Evolutionary conservation across 2,113 vertebrate species (phyloP).

Genomic region (Osmerus mordax): DNA sequence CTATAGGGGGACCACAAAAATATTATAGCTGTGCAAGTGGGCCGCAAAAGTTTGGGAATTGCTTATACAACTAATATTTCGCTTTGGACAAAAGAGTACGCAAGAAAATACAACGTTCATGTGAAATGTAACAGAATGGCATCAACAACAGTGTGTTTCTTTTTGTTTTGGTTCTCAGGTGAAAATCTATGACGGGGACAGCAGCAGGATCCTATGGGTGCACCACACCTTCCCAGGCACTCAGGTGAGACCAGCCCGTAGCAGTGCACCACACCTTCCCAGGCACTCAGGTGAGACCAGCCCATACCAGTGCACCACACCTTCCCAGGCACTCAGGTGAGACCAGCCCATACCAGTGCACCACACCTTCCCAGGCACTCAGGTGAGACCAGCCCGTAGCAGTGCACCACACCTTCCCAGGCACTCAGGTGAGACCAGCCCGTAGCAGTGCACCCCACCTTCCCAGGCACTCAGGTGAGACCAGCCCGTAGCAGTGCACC

Average conservation of each 20-base stretch:
- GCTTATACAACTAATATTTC: background rate
- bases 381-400: background rate
- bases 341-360: background rate
- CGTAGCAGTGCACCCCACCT: too few species aligned
- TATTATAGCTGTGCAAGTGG: too few species aligned
- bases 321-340: too few species aligned
- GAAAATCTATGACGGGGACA: slow-evolving; percentile 10
- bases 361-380: too few species aligned
- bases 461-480: too few species aligned
- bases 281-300: background rate
- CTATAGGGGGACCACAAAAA: too few species aligned
- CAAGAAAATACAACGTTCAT: background rate
- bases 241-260: background rate
- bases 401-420: too few species aligned
- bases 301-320: too few species aligned
- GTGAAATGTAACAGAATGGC: background rate
- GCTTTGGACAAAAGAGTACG: background rate
- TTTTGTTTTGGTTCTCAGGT: slow-evolving; percentile 5
- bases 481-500: background rate
- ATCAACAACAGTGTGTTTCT: background rate
- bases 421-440: background rate
- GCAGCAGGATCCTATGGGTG: background rate
- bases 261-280: too few species aligned
- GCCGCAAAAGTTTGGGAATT: too few species aligned
- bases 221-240: background rate